Base-by-base conservation (phyloP, 2,888 invertebrate genomes). In the Caenorhabditis sp. region DNA sequence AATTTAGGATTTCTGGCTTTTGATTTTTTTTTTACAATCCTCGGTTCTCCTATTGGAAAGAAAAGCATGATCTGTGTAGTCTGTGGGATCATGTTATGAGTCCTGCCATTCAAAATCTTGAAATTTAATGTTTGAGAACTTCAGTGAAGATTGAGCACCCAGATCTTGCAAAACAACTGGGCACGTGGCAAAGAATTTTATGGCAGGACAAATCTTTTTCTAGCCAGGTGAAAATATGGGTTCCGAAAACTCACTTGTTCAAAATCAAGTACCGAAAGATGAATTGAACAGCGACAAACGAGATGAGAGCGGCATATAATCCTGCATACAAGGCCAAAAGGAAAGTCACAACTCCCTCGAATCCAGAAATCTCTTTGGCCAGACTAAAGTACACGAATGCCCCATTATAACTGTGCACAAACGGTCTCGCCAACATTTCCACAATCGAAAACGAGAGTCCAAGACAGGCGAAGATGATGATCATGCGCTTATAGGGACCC, bases 401-500 rank as follows among this genome's bases (percentile, higher is more conserved):
- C 3, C 59, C 68, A 19, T 76, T 76, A 16, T 68, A 76, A 47
- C 68, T 76, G 68, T 76, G 76, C 19, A 68, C 76, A 41, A 68
- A 76, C 16, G 76, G 76, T 19, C 68, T 58, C 4, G 76, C 58
- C 5, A 68, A n/a, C 68, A 76, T 76, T 22, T 76, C 76, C 10
- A 68, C 68, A 1, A 68, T 22, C 7, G 76, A 76, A 38, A 76
- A 76, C 10, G 76, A 7, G 6, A 76, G 3, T 26, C 76, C 76
- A 41, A 76, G 38, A 22, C 24, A 49, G 5, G 76, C 68, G 22
- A 68, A 76, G 14, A 76, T 59, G 28, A 76, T 76, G 28, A 76
- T 76, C 76, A 76, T 76, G 49, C 68, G 38, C 44, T 76, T 76
- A 28, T 76, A 76, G n/a, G 76, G 59, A 2, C 76, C 76, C 28